Conservation (phyloP, 2,113 vertebrate species). For the Oxygymnocypris stewartii region DNA sequence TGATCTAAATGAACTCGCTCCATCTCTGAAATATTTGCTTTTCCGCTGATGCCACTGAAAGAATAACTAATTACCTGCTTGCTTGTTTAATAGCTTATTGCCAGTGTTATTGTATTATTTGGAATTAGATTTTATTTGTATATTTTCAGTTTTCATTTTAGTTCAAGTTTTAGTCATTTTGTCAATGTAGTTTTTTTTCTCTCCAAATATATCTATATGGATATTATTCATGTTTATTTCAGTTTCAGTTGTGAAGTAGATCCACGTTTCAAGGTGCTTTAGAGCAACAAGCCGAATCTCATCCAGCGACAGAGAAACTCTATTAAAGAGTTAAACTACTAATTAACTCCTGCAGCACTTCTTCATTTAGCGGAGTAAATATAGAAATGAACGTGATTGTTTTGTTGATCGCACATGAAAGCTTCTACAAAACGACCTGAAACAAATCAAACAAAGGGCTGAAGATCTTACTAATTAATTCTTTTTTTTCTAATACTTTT, state of each 20-base stretch:
- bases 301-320: background rate
- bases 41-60: background rate
- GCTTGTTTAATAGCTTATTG: background rate
- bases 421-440: background rate
- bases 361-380: background rate
- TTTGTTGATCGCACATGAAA: background rate
- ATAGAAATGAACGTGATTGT: background rate
- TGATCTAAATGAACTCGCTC: background rate
- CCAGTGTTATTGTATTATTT: no score
- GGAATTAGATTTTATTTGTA: no score
- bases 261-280: background rate
- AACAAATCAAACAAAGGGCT: background rate
- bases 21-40: background rate
- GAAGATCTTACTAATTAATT: background rate
- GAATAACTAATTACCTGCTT: background rate
- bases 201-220: no score
- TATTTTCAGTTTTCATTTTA: no score
- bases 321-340: background rate
- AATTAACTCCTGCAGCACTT: background rate
- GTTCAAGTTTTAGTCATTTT: no score
- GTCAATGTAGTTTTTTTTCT: no score
- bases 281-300: background rate
- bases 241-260: background rate
- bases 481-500: no score
- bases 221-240: no score